Evolutionary conservation across 2,113 vertebrate genomes (phyloP).

Genomic region (Spea multiplicata): DNA sequence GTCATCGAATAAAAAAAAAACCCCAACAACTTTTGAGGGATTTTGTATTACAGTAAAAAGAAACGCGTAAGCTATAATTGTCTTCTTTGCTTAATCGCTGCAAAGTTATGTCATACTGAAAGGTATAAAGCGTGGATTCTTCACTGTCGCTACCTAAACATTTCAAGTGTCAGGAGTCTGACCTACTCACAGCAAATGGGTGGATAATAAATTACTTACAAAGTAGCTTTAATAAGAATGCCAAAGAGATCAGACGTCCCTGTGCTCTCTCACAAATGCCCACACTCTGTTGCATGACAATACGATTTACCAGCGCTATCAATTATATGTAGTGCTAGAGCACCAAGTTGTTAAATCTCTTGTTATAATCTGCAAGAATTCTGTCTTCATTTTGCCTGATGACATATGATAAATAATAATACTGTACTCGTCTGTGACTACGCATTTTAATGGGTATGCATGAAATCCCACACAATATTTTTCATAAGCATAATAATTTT

Average conservation of each 20-base stretch:
- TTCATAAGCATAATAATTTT: neutral
- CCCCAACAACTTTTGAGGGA: neutral
- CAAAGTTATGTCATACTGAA: slow-evolving; percentile 54
- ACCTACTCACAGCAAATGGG: slow-evolving; percentile 60
- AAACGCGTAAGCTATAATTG: slow-evolving; percentile 31
- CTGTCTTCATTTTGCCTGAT: slow-evolving; percentile 10
- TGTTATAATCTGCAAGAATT: slow-evolving; percentile 19
- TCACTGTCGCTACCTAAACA: slow-evolving; percentile 60
- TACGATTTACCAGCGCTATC: slow-evolving; percentile 66
- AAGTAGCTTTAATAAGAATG: slow-evolving; percentile 49
- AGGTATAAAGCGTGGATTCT: slow-evolving; percentile 31
- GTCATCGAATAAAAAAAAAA: neutral
- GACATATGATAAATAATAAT: slow-evolving; percentile 10
- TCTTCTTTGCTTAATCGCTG: slow-evolving; percentile 28
- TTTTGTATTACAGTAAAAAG: no score
- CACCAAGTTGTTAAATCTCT: slow-evolving; percentile 14
- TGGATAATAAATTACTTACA: slow-evolving; percentile 62
- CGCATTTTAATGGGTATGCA: slow-evolving; percentile 1
- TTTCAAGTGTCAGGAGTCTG: slow-evolving; percentile 58
- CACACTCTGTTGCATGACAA: slow-evolving; percentile 58
- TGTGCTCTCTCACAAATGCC: slow-evolving; percentile 53
- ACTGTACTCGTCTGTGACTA: neutral
- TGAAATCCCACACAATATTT: neutral
- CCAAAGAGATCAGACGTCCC: slow-evolving; percentile 52
- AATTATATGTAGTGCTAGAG: slow-evolving; percentile 26